phyloP scores from a whole-genome alignment of 2,888 invertebrate species.

The Crossocerus cetratus region DNA sequence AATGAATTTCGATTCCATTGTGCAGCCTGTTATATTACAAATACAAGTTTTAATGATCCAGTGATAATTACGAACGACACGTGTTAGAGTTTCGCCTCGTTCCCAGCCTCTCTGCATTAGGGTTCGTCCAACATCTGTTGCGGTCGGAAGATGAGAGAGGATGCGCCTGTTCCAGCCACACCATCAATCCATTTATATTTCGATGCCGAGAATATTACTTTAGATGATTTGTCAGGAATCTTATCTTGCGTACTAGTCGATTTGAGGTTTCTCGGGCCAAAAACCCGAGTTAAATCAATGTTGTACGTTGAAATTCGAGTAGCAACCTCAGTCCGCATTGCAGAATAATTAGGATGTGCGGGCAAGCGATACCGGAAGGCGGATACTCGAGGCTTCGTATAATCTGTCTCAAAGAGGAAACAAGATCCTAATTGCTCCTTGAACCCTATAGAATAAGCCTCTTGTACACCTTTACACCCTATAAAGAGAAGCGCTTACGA shows the following conservation, averaged over 20 bases:
- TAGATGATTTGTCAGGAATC: too few relatives aligned
- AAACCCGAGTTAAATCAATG: constrained; percentile 22
- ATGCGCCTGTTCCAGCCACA: not conserved
- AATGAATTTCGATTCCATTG: too few relatives aligned
- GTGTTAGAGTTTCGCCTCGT: constrained; percentile 16
- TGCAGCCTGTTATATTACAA: too few relatives aligned
- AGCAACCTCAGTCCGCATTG: constrained; percentile 23
- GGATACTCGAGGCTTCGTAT: constrained; percentile 63
- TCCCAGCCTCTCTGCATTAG: constrained; percentile 32
- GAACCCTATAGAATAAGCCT: constrained; percentile 18
- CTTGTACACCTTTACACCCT: constrained; percentile 13
- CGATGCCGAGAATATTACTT: too few relatives aligned
- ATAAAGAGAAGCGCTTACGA: not conserved
- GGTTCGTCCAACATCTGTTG: constrained; percentile 26
- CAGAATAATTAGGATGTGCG: constrained; percentile 51
- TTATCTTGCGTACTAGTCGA: too few relatives aligned
- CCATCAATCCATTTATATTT: not conserved
- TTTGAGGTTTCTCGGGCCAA: not conserved
- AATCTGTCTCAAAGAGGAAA: constrained; percentile 60
- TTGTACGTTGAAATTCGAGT: constrained; percentile 29
- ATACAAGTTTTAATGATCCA: constrained; percentile 1
- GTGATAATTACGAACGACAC: constrained; percentile 25
- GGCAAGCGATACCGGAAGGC: constrained; percentile 67
- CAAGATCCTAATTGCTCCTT: constrained; percentile 60
- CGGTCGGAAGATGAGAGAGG: constrained; percentile 7